phyloP scores from a whole-genome alignment of 2,113 vertebrate genomes.

The Melospiza georgiana region DNA sequence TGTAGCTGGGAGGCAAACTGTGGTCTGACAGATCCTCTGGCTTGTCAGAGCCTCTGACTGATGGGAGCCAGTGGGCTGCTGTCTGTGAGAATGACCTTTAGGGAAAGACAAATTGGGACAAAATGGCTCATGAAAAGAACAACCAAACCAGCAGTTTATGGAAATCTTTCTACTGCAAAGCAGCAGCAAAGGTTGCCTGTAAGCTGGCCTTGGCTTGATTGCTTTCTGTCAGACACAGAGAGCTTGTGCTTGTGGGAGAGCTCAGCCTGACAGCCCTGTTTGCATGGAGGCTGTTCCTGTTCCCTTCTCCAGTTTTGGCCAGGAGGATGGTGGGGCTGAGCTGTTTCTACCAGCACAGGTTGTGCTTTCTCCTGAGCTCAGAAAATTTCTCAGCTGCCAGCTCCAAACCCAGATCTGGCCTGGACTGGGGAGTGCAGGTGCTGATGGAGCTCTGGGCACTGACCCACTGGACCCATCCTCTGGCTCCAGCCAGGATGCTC shows the following conservation, averaged over 20 bases:
- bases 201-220: not conserved
- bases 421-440: not conserved
- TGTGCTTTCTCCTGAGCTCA: accelerated
- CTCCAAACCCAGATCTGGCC: not conserved
- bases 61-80: constrained; percentile 14
- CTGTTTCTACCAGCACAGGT: not conserved
- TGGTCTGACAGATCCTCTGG: constrained; percentile 24
- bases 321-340: not conserved
- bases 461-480: not conserved
- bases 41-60: constrained; percentile 46
- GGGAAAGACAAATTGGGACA: constrained; percentile 18
- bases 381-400: not conserved
- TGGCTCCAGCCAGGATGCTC: not conserved
- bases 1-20: not conserved
- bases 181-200: constrained; percentile 20
- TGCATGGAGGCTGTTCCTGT: not conserved
- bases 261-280: not conserved
- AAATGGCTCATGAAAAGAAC: not conserved
- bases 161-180: constrained; percentile 10
- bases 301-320: not conserved
- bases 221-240: constrained; percentile 4
- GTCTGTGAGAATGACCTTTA: constrained; percentile 33
- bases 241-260: not conserved
- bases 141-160: not conserved
- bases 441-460: not conserved